phyloP scores from a whole-genome alignment of 2,113 vertebrate species.

The Jacana jacana region DNA sequence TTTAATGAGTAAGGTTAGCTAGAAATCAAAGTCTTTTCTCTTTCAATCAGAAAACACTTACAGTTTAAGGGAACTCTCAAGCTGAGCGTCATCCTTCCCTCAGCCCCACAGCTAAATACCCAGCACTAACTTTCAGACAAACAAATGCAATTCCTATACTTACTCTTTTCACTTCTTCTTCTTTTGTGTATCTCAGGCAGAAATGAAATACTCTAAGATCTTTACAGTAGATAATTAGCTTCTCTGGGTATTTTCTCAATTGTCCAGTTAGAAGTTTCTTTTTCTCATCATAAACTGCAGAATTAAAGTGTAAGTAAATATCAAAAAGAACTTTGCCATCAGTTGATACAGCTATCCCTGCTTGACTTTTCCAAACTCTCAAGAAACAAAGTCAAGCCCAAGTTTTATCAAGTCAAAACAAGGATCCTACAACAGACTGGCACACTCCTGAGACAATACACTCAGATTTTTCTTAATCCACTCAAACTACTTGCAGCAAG shows the following conservation, averaged over 20 bases:
- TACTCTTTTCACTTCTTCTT: constrained; percentile 89
- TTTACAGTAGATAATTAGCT: constrained; percentile 86
- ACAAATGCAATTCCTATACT: constrained; percentile 22
- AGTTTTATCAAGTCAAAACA: not conserved
- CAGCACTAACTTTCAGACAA: not conserved
- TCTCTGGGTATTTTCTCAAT: constrained; percentile 84
- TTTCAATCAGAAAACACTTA: not conserved
- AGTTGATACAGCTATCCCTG: not conserved
- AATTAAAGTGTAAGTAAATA: not conserved
- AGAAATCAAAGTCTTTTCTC: not conserved
- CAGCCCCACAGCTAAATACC: not conserved
- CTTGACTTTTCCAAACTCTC: not conserved
- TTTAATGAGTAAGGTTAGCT: not conserved
- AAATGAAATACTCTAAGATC: constrained; percentile 88
- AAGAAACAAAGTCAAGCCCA: not conserved
- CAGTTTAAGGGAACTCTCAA: not conserved
- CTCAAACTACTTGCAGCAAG: not conserved
- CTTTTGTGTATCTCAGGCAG: constrained; percentile 84
- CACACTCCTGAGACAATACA: not conserved
- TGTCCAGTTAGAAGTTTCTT: constrained; percentile 81
- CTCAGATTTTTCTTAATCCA: not conserved
- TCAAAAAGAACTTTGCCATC: not conserved
- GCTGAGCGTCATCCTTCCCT: not conserved
- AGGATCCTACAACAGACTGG: not conserved
- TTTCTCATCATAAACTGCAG: constrained; percentile 87